Evolutionary conservation across 1,140 invertebrate species (phyloP).

Genomic region (Helicoverpa armigera): DNA sequence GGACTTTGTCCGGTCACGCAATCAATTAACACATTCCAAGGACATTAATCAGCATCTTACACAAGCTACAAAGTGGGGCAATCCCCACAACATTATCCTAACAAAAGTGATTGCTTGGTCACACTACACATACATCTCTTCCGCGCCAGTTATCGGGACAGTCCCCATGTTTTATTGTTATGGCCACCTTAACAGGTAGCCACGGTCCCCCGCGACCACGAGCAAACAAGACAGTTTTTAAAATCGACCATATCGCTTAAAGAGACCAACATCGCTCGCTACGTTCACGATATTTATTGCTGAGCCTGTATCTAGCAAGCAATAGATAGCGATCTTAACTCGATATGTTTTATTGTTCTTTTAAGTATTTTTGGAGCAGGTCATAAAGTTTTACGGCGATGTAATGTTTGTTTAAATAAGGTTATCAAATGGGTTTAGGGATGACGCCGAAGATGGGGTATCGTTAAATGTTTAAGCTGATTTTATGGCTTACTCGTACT

Average conservation of each 20-base stretch:
- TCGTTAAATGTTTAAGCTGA: constrained; percentile 42
- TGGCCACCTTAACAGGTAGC: constrained; percentile 44
- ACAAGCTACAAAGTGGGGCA: constrained; percentile 28
- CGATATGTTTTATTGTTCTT: constrained; percentile 28
- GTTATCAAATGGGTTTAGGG: constrained; percentile 46
- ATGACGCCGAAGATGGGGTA: constrained; percentile 32
- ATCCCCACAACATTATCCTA: constrained; percentile 21
- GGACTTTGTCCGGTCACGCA: no score
- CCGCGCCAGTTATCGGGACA: constrained; percentile 41
- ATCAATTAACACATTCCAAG: not conserved
- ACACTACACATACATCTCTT: constrained; percentile 48
- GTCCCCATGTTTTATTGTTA: constrained; percentile 44
- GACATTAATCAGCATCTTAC: not conserved
- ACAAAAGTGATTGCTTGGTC: constrained; percentile 43
- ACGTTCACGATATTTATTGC: not conserved
- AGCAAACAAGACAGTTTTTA: not conserved
- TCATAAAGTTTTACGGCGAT: constrained; percentile 43
- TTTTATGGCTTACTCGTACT: constrained; percentile 45
- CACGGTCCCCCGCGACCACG: not conserved
- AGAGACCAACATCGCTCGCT: not conserved
- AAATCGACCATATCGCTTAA: not conserved
- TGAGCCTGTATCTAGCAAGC: not conserved
- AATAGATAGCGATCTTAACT: constrained; percentile 8
- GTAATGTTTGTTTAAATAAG: constrained; percentile 50
- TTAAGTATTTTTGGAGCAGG: constrained; percentile 41